Conservation (phyloP, 2,888 invertebrate species). For the Sclerodermus sp. region DNA sequence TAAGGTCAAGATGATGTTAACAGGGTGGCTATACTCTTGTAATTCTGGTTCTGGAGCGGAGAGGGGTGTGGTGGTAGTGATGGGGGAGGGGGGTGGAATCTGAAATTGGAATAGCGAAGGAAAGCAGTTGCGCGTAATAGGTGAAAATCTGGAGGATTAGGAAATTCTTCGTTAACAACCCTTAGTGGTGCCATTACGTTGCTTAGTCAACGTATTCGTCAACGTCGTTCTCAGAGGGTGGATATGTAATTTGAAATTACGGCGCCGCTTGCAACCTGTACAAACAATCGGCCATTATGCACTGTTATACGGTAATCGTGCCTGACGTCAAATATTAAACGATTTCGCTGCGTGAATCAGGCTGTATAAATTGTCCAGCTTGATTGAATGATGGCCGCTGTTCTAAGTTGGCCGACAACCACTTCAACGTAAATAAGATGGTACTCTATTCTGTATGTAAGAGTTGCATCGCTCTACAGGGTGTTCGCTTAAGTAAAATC, state of each 20-base stretch:
- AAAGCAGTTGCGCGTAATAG: not conserved
- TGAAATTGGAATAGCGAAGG: too few species aligned
- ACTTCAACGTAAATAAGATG: slow-evolving; percentile 50
- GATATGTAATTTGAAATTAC: slow-evolving; percentile 35
- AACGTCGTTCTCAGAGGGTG: slow-evolving; percentile 28
- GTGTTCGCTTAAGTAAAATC: slow-evolving; percentile 18
- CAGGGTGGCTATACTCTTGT: too few species aligned
- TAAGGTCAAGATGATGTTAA: too few species aligned
- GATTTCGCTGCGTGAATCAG: slow-evolving; percentile 52
- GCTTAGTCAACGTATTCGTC: not conserved
- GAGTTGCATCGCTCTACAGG: slow-evolving; percentile 36
- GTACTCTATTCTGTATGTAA: slow-evolving; percentile 30
- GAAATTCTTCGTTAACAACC: too few species aligned
- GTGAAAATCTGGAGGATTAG: not conserved
- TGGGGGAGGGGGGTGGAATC: too few species aligned
- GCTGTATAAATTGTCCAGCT: slow-evolving; percentile 49
- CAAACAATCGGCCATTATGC: slow-evolving; percentile 45
- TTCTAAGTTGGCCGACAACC: slow-evolving; percentile 51
- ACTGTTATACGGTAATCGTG: slow-evolving; percentile 47
- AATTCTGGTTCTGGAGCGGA: too few species aligned
- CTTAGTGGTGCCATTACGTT: not conserved
- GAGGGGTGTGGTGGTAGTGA: too few species aligned
- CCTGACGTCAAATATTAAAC: slow-evolving; percentile 52
- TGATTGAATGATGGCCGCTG: slow-evolving; percentile 49
- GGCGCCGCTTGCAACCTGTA: slow-evolving; percentile 41